phyloP scores from a whole-genome alignment of 2,113 vertebrate species.

The Herpailurus yagouaroundi region DNA sequence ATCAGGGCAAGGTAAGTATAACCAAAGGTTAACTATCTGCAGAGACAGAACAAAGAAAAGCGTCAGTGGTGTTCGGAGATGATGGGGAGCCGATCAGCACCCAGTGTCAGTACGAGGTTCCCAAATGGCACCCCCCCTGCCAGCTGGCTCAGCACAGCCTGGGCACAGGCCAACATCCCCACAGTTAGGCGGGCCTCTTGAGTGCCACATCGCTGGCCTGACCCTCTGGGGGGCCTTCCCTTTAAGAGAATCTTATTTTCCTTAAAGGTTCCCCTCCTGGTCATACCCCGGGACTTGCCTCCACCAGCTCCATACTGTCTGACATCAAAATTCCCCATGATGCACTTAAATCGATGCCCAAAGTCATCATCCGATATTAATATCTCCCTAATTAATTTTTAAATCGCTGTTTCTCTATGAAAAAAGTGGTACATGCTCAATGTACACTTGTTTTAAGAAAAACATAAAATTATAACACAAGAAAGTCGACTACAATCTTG shows the following conservation, averaged over 20 bases:
- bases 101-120: not conserved
- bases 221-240: not conserved
- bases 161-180: not conserved
- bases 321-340: conserved; percentile 38
- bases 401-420: conserved; percentile 27
- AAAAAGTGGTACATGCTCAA: not conserved
- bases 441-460: not conserved
- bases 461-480: conserved; percentile 22
- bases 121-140: not conserved
- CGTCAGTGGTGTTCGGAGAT: not conserved
- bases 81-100: not conserved
- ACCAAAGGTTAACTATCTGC: conserved; percentile 16
- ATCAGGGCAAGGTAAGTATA: not conserved
- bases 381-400: not conserved
- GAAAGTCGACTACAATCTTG: conserved; percentile 45
- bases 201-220: not conserved
- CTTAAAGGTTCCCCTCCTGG: not conserved
- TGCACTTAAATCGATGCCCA: not conserved
- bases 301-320: not conserved
- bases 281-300: not conserved
- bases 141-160: not conserved
- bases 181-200: not conserved
- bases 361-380: conserved; percentile 11
- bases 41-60: conserved; percentile 17
- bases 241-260: conserved; percentile 29